Base-by-base conservation (phyloP, 2,797 vertebrate genomes). In the Cichlasoma orientale region DNA sequence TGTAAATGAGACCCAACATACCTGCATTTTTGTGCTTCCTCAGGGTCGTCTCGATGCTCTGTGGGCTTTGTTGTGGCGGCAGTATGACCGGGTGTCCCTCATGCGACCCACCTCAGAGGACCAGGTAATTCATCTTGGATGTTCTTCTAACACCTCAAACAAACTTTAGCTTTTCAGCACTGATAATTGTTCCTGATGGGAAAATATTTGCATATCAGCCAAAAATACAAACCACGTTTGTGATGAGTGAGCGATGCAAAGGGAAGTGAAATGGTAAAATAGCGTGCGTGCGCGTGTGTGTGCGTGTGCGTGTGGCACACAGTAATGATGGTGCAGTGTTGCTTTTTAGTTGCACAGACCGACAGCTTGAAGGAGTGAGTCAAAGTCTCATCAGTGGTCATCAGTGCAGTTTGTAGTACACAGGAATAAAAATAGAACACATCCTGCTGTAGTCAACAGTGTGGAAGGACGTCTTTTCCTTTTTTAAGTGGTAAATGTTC, bases 1-100 rank as follows among this genome's bases (percentile, higher is more conserved):
- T 50, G 5, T 56, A 10, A 56, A 44, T 44, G 2, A 13, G 16
- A 4, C 12, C 10, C 12, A 0, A 72, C 33, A 29, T n/a, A 53
- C 7, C 8, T 29, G 0, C 1, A 1, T 56, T 7, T 27, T 27
- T 61, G 23, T 85, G 44, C 71, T 47, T 12, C 1, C 7, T 72
- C 91, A 99, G 98, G 97, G 98, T 77, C 97, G 97, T n/a, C 95
- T 99, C 0, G 97, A 99, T 0, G 97, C 98, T 0, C 74, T 99
- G 78, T 98, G 98, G 97, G 98, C 98, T n/a, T 86, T 99, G 89
- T 70, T 99, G 73, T 70, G 95, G 53, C 90, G 96, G 3, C 98
- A 99, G 87, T 99, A 98, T 0, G 95, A 98, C 90, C 90, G 98
- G 29, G 98, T 99, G 21, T 99, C 98, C 36, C 82, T 99, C 90